These are phyloP conservation scores for Idaea dimidiata DNA, from an alignment of 2,888 invertebrate genomes.

Conservation along the genomic window DNA sequence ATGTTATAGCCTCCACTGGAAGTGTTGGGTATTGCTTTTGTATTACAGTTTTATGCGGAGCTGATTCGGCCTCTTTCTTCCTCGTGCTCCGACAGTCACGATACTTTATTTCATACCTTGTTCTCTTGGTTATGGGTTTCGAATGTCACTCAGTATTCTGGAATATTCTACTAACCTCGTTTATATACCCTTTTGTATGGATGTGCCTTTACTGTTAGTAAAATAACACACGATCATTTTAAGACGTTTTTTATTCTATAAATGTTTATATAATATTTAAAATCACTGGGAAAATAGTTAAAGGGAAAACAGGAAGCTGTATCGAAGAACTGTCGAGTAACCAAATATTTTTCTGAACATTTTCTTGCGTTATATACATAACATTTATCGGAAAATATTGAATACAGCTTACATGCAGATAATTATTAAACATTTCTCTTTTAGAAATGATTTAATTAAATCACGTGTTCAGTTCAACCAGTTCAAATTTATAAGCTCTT, in stretches of 20 bases:
- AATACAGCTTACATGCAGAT: background rate
- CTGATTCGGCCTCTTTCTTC: constrained; percentile 44
- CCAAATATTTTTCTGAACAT: background rate
- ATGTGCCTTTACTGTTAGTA: constrained; percentile 2
- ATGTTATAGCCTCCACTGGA: constrained; percentile 56
- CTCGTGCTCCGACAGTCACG: constrained; percentile 3
- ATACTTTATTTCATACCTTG: constrained; percentile 5
- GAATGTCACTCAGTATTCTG: background rate
- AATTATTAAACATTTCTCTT: background rate
- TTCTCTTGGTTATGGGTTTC: constrained; percentile 2
- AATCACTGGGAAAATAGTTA: too few relatives aligned
- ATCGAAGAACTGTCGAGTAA: background rate
- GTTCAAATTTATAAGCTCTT: background rate
- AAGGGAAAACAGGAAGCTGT: too few relatives aligned
- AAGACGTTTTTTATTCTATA: background rate
- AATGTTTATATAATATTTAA: too few relatives aligned
- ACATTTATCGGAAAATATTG: background rate
- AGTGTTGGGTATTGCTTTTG: constrained; percentile 66
- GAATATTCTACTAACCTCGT: background rate
- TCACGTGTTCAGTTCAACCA: too few relatives aligned
- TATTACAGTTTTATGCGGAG: constrained; percentile 58
- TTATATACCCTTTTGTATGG: constrained; percentile 5
- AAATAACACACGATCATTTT: background rate
- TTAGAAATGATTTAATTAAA: background rate
- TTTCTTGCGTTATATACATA: background rate